Conservation (phyloP, 2,113 vertebrate species). For the Poeciliopsis prolifica region DNA sequence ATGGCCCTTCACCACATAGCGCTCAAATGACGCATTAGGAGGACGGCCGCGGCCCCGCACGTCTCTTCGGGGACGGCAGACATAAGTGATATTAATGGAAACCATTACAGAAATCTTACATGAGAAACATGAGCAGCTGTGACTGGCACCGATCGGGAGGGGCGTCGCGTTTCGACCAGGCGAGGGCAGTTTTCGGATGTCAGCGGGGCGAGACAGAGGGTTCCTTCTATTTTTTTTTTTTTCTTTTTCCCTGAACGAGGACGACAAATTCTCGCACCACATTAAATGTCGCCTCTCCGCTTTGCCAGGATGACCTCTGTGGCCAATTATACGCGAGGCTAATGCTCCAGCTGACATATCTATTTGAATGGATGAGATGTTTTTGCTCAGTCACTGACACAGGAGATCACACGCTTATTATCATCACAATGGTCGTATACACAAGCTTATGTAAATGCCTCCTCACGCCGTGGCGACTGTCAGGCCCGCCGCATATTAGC, state of each 20-base stretch:
- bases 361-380: constrained; percentile 70
- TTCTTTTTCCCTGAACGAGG: constrained; percentile 13
- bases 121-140: constrained; percentile 35
- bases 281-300: constrained; percentile 53
- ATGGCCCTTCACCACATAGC: constrained; percentile 39
- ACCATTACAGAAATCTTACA: constrained; percentile 54
- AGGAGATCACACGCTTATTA: constrained; percentile 74
- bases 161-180: constrained; percentile 37
- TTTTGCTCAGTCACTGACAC: constrained; percentile 67
- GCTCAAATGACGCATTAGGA: constrained; percentile 59
- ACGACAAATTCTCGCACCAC: constrained; percentile 60
- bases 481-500: constrained; percentile 64
- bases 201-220: constrained; percentile 8
- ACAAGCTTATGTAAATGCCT: constrained; percentile 76
- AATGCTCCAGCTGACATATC: constrained; percentile 68
- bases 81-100: constrained; percentile 65
- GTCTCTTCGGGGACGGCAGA: constrained; percentile 24
- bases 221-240: no score
- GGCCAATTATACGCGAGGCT: constrained; percentile 72
- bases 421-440: constrained; percentile 69
- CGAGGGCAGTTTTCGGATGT: constrained; percentile 42
- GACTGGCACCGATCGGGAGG: constrained; percentile 5
- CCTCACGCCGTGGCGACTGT: constrained; percentile 54
- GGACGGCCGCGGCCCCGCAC: constrained; percentile 1
- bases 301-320: constrained; percentile 70